Evolutionary conservation across 2,113 vertebrate species (phyloP), one percentile per base, ranked within the genome.

Genomic region (Leptobrachium ailaonicum): DNA sequence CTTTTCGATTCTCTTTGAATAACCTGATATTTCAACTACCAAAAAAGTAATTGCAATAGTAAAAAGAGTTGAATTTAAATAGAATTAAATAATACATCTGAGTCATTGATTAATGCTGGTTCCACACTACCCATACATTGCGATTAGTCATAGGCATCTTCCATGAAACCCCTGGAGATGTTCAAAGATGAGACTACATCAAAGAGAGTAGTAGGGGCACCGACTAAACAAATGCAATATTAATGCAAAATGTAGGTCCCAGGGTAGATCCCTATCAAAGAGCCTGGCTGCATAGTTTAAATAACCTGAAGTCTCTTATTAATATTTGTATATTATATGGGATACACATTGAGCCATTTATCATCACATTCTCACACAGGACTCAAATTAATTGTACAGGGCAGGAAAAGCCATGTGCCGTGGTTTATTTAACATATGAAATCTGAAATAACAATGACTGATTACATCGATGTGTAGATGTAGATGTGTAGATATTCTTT

Each of bases 281-380:
- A 79, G 69, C 60, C 64, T 72, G 69, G 70, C 64, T 72, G 69
- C 77, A 79, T 79, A 73, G 77, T 73, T 73, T 79, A 72, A 79
- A 73, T 64, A 79, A 73, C 41, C 14, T 73, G 40, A 71, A 73
- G 63, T 66, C 41, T 79, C 63, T 72, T 73, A 66, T 66, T 79
- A 73, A 73, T 66, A 72, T 73, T 64, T 54, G 70, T 62, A 79
- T 79, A 79, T 79, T 73, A 73, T 79, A 79, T 73, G 53, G 69
- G 60, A 56, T 63, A 79, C 12, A 72, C 60, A 72, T 41, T 42
- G 60, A 79, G 62, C 43, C 77, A n/a, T 73, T 79, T 79, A 79
- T 44, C 44, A 64, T 66, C 40, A 73, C 60, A 50, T 42, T 45
- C 12, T 50, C 45, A 54, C 10, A 14, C 13, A 20, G 42, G 63